Evolutionary conservation across 1,140 invertebrate species (phyloP), one percentile per base, ranked within the genome.

Genomic region (Amyelois transitella): DNA sequence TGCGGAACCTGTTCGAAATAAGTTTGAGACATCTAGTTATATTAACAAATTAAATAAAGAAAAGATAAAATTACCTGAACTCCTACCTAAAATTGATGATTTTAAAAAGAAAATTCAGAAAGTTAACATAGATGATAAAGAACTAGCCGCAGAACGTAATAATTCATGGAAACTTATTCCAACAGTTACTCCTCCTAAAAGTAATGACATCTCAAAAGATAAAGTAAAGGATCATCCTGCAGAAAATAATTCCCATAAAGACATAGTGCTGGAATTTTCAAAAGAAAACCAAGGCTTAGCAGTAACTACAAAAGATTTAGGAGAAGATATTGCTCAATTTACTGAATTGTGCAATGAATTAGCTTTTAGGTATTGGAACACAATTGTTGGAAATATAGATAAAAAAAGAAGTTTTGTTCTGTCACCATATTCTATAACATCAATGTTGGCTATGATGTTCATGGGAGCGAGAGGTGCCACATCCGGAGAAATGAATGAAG

Each of bases 401-500:
- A 90, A 91, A 8, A 92, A 91, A 10, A 89, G 94, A 62, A 96
- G 95, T 63, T 86, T 97, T 59, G 91, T 95, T n/a, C 77, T 96
- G 1, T 96, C 95, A 7, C 95, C 96, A 0, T 96, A 96, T 64
- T 95, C 94, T 0, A 91, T 95, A 54, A 95, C 93, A 1, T 96
- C 94, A 2, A 91, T 96, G 72, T 74, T 97, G 2, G 94, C 95
- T 1, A 96, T 97, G 95, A 92, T 96, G 24, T 96, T 96, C 76
- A 90, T 97, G 32, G 96, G 96, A 1, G 95, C 96, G 2, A 90
- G 94, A 59, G 95, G 96, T 25, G 90, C 93, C n/a, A 97, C 96
- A 0, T 96, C 95, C 0, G 94, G 94, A 0, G 94, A 96, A 90
- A 96, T 97, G 93, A 96, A 96, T 70, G 94, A 96, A 61, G 91